phyloP scores from a whole-genome alignment of 2,888 invertebrate genomes.

The Lithophane ornitopus region DNA sequence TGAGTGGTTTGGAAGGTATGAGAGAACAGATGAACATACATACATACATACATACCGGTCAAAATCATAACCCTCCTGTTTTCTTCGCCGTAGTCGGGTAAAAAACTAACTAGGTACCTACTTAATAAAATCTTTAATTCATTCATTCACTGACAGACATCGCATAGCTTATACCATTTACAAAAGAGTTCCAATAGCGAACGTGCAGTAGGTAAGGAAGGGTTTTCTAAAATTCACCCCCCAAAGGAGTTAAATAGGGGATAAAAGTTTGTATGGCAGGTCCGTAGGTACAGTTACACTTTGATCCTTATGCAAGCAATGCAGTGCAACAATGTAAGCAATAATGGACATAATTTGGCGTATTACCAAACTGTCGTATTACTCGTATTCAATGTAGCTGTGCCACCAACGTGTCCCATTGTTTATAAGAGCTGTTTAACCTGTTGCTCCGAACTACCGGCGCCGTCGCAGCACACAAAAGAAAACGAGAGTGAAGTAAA shows the following conservation, averaged over 20 bases:
- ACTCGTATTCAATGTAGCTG: constrained; percentile 23
- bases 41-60: no score
- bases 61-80: no score
- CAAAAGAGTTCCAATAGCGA: neutral
- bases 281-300: no score
- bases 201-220: neutral
- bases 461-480: constrained; percentile 23
- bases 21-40: no score
- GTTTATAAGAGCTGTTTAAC: constrained; percentile 45
- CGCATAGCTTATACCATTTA: neutral
- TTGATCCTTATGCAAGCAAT: neutral
- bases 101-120: no score
- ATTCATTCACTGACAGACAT: neutral
- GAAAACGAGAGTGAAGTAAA: constrained; percentile 48
- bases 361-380: constrained; percentile 29
- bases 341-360: neutral
- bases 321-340: neutral
- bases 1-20: no score
- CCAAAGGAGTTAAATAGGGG: neutral
- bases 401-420: constrained; percentile 38
- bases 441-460: constrained; percentile 34
- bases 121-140: neutral
- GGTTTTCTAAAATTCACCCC: neutral
- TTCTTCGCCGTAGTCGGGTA: no score
- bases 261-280: no score